Base-by-base conservation (phyloP, 2,113 vertebrate genomes). In the Dascyllus trimaculatus region DNA sequence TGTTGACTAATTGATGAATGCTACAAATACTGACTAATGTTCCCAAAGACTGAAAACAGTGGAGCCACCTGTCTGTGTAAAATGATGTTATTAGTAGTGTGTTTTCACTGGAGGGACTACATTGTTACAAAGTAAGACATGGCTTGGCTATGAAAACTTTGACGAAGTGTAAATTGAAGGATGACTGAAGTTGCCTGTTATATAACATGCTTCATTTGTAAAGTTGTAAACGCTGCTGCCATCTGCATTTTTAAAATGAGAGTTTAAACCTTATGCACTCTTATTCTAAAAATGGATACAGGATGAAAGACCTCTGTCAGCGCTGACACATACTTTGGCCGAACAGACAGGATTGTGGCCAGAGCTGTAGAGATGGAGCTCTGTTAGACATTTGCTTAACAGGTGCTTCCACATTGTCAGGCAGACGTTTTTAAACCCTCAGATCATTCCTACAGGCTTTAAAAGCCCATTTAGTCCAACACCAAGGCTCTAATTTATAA, bases 341-440 rank as follows among this genome's bases (percentile, higher is more conserved):
- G 15, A 18, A 19, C 48, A 22, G 6, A 49, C 21, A 68, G 46
- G 52, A 35, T 32, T 25, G 25, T 15, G 54, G 26, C 25, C 38
- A 21, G 49, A 68, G 32, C 57, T 61, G n/a, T 26, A 66, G 68
- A 67, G 54, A 38, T 35, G 29, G 19, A 69, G 19, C 21, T 9
- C 24, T 48, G 63, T 56, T 24, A 2, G 24, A 69, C 53, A 65
- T 79, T 85, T 73, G 75, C 43, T 74, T 21, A 60, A 43, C 77
- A 86, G 73, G 63, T 89, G 71, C 35, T 66, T 60, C 24, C 49
- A 75, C 58, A 49, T 46, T 22, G 21, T 14, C 17, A 69, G 48
- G 17, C 61, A 53, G 56, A 43, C 0, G 11, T 5, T 57, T 32
- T 26, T 21, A 65, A 74, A 45, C 26, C 67, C 15, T 72, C 19